Percentiles rank a stretch among this genome's conserved stretches.
Evolutionary conservation across 2,113 vertebrate genomes (phyloP).

Genomic region (Thryonomys swinderianus): DNA sequence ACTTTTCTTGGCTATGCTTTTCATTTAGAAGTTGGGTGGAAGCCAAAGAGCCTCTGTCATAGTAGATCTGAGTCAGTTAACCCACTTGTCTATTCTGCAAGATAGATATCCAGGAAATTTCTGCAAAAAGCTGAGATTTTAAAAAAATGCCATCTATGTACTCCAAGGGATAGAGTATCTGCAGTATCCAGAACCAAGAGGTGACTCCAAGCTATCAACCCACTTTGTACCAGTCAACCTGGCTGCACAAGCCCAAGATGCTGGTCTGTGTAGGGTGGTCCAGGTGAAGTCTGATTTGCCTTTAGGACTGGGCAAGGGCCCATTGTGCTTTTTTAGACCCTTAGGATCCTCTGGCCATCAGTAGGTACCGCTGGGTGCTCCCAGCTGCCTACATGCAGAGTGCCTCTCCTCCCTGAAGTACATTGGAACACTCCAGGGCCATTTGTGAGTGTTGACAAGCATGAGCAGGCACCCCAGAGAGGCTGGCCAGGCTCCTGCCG

Average conservation of each 20-base stretch:
- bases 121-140: background rate
- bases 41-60: slow-evolving; percentile 27
- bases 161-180: background rate
- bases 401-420: background rate
- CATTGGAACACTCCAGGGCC: background rate
- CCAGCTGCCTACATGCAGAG: background rate
- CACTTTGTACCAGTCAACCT: background rate
- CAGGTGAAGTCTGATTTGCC: background rate
- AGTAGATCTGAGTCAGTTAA: slow-evolving; percentile 46
- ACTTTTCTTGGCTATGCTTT: slow-evolving; percentile 26
- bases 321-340: background rate
- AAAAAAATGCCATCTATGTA: background rate
- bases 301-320: fast-evolving
- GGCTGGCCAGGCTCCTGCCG: background rate
- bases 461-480: background rate
- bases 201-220: background rate
- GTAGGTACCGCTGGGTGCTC: background rate
- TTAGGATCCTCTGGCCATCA: background rate
- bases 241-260: background rate
- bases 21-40: background rate
- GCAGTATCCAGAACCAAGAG: background rate
- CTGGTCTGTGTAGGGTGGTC: background rate
- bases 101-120: background rate
- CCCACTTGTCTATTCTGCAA: slow-evolving; percentile 23
- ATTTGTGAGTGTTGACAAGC: too few relatives aligned